Conservation (phyloP, 2,113 vertebrate genomes). For the Clupea harengus region DNA sequence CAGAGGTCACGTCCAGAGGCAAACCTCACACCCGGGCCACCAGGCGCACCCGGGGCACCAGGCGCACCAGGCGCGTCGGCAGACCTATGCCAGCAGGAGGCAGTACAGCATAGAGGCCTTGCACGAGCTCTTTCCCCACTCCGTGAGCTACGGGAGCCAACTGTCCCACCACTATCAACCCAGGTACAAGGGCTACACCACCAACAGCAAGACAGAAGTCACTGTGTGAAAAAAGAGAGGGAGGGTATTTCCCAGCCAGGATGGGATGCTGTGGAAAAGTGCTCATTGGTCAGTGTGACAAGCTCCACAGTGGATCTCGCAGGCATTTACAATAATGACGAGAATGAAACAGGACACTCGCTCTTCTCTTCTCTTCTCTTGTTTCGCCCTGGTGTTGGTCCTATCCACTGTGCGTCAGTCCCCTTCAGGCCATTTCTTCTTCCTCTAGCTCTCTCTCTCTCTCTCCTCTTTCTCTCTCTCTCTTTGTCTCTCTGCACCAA, state of each 20-base stretch:
- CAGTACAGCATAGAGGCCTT: conserved; percentile 81
- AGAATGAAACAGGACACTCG: not conserved
- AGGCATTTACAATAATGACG: not conserved
- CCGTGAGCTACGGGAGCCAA: conserved; percentile 59
- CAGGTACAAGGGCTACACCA: conserved; percentile 74
- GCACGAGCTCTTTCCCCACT: conserved; percentile 70
- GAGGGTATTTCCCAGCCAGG: not conserved
- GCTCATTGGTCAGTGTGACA: not conserved
- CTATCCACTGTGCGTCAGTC: conserved; percentile 8
- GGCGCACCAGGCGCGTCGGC: conserved; percentile 56
- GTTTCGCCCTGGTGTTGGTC: not conserved
- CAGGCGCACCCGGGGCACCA: conserved; percentile 53
- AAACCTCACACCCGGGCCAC: conserved; percentile 66
- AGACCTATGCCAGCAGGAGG: conserved; percentile 64
- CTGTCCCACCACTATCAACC: conserved; percentile 53
- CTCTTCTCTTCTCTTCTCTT: not conserved
- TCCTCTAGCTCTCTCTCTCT: conserved; percentile 21
- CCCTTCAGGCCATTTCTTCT: not conserved
- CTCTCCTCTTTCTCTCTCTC: not conserved
- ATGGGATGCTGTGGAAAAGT: conserved; percentile 30
- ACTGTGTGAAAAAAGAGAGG: conserved; percentile 75
- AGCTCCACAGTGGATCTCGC: not conserved
- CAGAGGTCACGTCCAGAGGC: conserved; percentile 62
- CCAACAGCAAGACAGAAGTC: conserved; percentile 92
- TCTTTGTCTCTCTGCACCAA: conserved; percentile 42